A percentile compares a stretch with the other conserved stretches of the same genome.
phyloP scores from a whole-genome alignment of 1,140 invertebrate genomes.

The Carposina sasakii region DNA sequence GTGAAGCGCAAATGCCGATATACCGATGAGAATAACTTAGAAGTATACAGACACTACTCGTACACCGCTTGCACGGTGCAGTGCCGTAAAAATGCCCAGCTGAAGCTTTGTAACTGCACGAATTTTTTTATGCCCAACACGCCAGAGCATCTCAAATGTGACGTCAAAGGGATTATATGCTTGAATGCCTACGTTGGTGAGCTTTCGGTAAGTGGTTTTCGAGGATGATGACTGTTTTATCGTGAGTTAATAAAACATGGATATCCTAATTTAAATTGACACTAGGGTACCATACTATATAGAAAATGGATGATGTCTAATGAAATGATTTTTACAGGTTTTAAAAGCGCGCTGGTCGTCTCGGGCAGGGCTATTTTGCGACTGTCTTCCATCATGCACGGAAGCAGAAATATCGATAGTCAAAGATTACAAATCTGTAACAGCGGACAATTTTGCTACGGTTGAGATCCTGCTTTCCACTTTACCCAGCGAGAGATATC shows the following conservation, averaged over 20 bases:
- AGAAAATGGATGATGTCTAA: too few relatives aligned
- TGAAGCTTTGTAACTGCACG: conserved; percentile 77
- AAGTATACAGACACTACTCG: conserved; percentile 77
- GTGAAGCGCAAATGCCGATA: conserved; percentile 76
- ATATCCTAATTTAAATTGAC: too few relatives aligned
- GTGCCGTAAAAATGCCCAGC: conserved; percentile 77
- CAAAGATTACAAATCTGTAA: conserved; percentile 65
- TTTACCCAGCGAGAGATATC: conserved; percentile 75
- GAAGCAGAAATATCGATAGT: conserved; percentile 75
- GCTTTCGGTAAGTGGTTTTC: conserved; percentile 72
- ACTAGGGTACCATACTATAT: background rate
- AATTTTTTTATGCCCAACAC: conserved; percentile 79
- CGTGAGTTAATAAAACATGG: too few relatives aligned
- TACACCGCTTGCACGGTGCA: conserved; percentile 80
- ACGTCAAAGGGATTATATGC: conserved; percentile 73
- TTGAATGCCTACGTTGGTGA: conserved; percentile 75
- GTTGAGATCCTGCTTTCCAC: conserved; percentile 73
- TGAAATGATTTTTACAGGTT: conserved; percentile 40
- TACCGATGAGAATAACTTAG: conserved; percentile 75
- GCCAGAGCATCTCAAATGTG: conserved; percentile 50
- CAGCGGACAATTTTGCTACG: conserved; percentile 44
- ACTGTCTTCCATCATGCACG: conserved; percentile 76
- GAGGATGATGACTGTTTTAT: too few relatives aligned
- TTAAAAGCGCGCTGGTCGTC: conserved; percentile 63
- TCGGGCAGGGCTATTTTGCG: conserved; percentile 72